Percentiles rank a stretch among this genome's conserved stretches.
Evolutionary conservation across 2,888 invertebrate species (phyloP).

Genomic region (Eulithis testata): DNA sequence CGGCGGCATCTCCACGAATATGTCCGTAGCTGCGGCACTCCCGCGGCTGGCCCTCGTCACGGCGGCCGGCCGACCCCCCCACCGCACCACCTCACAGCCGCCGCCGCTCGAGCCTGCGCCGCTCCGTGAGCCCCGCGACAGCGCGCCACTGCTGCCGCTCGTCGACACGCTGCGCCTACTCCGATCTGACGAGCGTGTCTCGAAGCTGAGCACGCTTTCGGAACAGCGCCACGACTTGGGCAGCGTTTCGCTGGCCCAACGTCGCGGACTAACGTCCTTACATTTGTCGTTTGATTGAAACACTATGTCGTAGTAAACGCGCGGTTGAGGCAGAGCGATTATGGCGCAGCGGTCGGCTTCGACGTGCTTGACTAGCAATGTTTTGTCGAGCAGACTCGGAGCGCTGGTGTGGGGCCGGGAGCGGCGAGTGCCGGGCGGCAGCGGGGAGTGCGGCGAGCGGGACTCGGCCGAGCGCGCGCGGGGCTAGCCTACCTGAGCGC

Average conservation of each 20-base stretch:
- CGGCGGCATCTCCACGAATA: conserved; percentile 78
- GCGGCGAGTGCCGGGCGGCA: conserved; percentile 53
- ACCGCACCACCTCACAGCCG: conserved; percentile 71
- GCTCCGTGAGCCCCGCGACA: conserved; percentile 45
- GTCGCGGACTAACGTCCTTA: conserved; percentile 65
- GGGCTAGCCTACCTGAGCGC: conserved; percentile 87
- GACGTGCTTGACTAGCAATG: conserved; percentile 73
- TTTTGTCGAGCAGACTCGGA: conserved; percentile 74
- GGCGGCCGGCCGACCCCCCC: conserved; percentile 79
- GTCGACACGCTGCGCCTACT: conserved; percentile 62
- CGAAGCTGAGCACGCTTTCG: conserved; percentile 71
- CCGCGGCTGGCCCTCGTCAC: conserved; percentile 82
- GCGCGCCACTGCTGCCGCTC: conserved; percentile 54
- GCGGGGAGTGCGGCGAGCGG: conserved; percentile 58
- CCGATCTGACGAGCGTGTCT: conserved; percentile 57
- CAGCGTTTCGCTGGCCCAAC: conserved; percentile 74
- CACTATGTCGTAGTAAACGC: conserved; percentile 74
- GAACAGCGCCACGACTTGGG: conserved; percentile 79
- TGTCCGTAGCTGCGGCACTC: conserved; percentile 76
- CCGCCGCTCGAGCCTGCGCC: conserved; percentile 53
- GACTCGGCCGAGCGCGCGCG: conserved; percentile 81
- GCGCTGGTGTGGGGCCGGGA: conserved; percentile 65
- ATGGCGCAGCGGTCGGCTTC: conserved; percentile 77
- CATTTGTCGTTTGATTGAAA: conserved; percentile 58
- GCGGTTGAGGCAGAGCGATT: conserved; percentile 75